Evolutionary conservation across 2,113 vertebrate species (phyloP), one percentile per base, ranked within the genome.

Genomic region (Fregata magnificens): DNA sequence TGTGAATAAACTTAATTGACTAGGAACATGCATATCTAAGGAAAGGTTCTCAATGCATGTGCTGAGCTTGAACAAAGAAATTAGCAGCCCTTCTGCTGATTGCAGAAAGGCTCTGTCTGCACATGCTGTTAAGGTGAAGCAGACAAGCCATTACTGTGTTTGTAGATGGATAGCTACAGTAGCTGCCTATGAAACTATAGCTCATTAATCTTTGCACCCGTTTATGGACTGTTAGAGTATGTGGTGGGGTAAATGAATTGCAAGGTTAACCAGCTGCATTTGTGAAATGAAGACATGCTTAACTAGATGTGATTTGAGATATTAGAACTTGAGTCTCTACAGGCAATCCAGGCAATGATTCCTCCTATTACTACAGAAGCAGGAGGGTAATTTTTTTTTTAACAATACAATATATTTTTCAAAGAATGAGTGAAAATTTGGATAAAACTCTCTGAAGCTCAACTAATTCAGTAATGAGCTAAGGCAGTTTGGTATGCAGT

Each of bases 401-500:
- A 82, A 88, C 19, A 52, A 13, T 59, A 34, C 21, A 50, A 17
- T 74, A 21, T 90, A 22, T 44, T 63, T 94, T 92, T 95, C 56
- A 53, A 81, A 91, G 77, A 79, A 59, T 40, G 69, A 40, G 58
- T 90, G 77, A 93, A 86, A 94, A 96, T 91, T 86, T 95, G 88
- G 55, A 49, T 93, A 52, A 42, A 78, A 53, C 40, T 96, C 93
- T 88, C 79, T 12, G 38, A 88, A 87, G 86, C 44, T 95, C 76
- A 85, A 18, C 81, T 90, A 88, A 91, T 81, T 92, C 65, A 87
- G 73, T 86, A 92, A 92, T 84, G 80, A 97, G 81, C 87, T 83
- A 82, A 92, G 92, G 83, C 79, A 96, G 84, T 44, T 94, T 92
- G 74, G 63, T 79, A 50, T 65, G 78, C 72, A 26, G 55, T 49